Evolutionary conservation across 1,140 invertebrate genomes (phyloP), one percentile per base, ranked within the genome.

Genomic region (Drosophila nasuta): DNA sequence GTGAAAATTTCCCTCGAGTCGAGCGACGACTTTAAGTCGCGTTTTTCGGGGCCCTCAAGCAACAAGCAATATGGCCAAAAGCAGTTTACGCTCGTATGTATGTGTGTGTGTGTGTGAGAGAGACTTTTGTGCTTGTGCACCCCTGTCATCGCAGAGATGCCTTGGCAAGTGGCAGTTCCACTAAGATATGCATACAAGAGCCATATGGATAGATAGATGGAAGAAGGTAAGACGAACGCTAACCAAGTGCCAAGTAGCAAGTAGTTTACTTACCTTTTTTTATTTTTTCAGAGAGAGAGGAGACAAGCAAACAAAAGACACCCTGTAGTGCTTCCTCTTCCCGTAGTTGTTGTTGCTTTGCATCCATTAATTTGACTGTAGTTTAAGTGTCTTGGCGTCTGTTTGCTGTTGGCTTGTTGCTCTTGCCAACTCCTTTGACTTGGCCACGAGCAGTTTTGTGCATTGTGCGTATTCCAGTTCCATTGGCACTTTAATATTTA

Each of bases 401-500:
- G 25, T 62, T 63, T 46, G 20, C 30, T 38, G 45, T 48, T 58
- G 28, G 7, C 17, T 28, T 33, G 25, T 57, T 49, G 5, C 10
- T 13, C 30, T 59, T 59, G 17, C 33, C 33, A 33, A 33, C 33
- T 33, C n/a, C 8, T 41, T 54, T 49, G n/a, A 49, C 28, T 49
- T 38, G 45, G 11, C 30, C 25, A 33, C 30, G 38, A 30, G 49
- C 13, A 8, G 8, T 56, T 25, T 51, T 63, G 72, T 60, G 62
- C 43, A 54, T 67, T 59, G 6, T 63, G 57, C 38, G 59, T 60
- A 74, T 82, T 88, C 70, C 67, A 83, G 77, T 80, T 80, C 77
- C 83, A 87, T 87, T 87, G 88, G 83, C 70, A 74, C 80, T 87
- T 88, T 80, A 87, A 87, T 87, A 87, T 88, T 87, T 87, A 87